Evolutionary conservation across 2,797 vertebrate species (phyloP).

Genomic region (Neosilurus hyrtlii): DNA sequence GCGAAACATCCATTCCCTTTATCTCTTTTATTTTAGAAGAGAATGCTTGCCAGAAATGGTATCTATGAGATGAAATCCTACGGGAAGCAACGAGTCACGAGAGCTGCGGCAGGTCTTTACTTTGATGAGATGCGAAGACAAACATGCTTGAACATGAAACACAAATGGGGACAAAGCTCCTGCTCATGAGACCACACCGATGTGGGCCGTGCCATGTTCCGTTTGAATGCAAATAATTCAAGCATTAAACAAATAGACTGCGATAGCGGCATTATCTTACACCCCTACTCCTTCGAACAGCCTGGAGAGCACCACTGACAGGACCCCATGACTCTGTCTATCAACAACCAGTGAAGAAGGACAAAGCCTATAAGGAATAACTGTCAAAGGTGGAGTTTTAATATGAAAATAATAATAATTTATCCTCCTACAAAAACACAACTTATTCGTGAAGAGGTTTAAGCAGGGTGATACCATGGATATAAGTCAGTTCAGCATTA

Average conservation of each 20-base stretch:
- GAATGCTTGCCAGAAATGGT: not conserved
- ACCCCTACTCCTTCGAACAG: not conserved
- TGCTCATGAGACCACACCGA: not conserved
- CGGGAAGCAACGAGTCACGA: not conserved
- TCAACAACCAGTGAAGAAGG: not conserved
- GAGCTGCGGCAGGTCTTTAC: not conserved
- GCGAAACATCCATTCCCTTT: not conserved
- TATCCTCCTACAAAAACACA: not conserved
- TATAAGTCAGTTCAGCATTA: too few species aligned
- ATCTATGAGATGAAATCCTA: not conserved
- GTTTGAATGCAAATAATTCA: not conserved
- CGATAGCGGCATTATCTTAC: not conserved
- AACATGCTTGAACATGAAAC: not conserved
- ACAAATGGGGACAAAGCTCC: not conserved
- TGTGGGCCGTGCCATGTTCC: not conserved
- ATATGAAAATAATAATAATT: not conserved
- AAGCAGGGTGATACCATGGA: too few species aligned
- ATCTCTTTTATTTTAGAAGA: not conserved
- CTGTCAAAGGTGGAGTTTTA: not conserved
- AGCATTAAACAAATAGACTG: not conserved
- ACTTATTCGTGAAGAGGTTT: not conserved
- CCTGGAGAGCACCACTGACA: not conserved
- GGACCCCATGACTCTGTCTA: not conserved
- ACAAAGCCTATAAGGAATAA: too few species aligned
- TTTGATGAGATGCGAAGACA: not conserved